Evolutionary conservation across 2,888 invertebrate genomes (phyloP).

Genomic region (Hipparchia semele): DNA sequence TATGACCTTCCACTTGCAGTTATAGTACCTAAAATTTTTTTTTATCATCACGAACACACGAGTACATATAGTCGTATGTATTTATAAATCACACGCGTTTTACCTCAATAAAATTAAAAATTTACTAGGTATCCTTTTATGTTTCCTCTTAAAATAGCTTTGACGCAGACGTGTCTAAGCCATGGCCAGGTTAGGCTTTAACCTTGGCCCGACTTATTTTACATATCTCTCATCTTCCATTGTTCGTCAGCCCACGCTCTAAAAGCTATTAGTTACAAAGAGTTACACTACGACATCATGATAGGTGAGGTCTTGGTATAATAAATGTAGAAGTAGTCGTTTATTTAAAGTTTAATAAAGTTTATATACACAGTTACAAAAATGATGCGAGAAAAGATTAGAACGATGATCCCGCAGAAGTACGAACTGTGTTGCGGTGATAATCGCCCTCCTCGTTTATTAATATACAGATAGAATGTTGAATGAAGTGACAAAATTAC

Average conservation of each 20-base stretch:
- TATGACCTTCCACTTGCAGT: not conserved
- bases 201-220: constrained; percentile 38
- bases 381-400: too few species aligned
- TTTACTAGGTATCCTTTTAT: not conserved
- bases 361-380: too few species aligned
- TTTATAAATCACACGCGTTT: not conserved
- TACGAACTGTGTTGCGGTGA: too few species aligned
- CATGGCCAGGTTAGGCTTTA: constrained; percentile 26
- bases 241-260: constrained; percentile 38
- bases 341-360: too few species aligned
- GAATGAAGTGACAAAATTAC: too few species aligned
- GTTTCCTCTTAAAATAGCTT: constrained; percentile 26
- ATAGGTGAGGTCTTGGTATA: not conserved
- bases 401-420: too few species aligned
- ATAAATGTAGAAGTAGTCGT: not conserved
- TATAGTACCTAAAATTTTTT: too few species aligned
- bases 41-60: not conserved
- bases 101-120: constrained; percentile 17
- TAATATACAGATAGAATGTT: too few species aligned
- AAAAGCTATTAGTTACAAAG: constrained; percentile 1
- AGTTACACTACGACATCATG: not conserved
- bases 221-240: constrained; percentile 37
- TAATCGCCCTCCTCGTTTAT: too few species aligned
- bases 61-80: too few species aligned
- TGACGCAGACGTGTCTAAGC: constrained; percentile 21